These are phyloP conservation scores for Leucoraja ocellata DNA, from an alignment of 2,797 vertebrate genomes.

Conservation along the genomic window DNA sequence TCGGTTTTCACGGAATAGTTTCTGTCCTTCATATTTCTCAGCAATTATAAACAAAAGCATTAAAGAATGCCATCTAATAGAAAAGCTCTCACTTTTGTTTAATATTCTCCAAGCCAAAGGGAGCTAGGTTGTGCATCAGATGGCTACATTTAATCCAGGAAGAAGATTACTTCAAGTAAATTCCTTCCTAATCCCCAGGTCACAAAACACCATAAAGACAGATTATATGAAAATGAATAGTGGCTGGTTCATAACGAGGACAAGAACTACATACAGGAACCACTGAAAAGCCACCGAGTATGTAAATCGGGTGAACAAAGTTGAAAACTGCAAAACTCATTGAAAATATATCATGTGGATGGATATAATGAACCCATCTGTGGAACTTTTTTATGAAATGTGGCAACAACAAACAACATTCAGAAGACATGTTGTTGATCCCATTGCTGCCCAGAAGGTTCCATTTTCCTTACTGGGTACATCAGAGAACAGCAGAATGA, in stretches of 20 bases:
- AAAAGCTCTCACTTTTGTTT: neutral
- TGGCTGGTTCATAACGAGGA: neutral
- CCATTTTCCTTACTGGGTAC: slow-evolving; percentile 29
- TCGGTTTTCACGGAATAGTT: neutral
- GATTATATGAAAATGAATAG: neutral
- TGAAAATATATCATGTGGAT: neutral
- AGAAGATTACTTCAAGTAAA: slow-evolving; percentile 23
- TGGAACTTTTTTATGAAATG: too few species aligned
- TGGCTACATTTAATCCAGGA: neutral
- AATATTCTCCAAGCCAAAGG: neutral
- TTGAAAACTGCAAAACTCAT: neutral
- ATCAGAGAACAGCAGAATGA: slow-evolving; percentile 30
- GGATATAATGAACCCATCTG: slow-evolving; percentile 30
- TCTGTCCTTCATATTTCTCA: neutral
- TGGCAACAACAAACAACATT: neutral
- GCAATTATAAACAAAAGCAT: neutral
- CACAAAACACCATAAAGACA: neutral
- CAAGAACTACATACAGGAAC: neutral
- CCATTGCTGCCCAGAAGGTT: slow-evolving; percentile 7
- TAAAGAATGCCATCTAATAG: neutral
- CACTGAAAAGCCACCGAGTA: neutral
- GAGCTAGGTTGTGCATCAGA: neutral
- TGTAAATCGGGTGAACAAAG: neutral
- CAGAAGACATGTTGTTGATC: neutral
- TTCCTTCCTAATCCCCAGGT: neutral